A percentile compares a stretch with the other conserved stretches of the same genome.
Conservation (phyloP, 2,113 vertebrate genomes). For the Oenanthe melanoleuca region DNA sequence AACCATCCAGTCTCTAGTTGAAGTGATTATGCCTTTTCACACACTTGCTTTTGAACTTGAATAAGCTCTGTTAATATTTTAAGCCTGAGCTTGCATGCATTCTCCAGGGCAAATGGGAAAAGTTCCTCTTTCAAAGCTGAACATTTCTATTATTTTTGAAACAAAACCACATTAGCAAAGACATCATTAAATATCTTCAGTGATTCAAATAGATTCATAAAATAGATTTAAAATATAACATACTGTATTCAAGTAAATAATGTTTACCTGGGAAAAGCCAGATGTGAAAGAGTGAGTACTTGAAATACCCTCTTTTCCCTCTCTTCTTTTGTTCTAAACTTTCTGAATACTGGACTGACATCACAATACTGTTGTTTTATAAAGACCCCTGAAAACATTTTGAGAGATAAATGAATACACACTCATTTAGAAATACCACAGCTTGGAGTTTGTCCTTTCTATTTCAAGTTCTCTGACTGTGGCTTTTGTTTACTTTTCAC, state of each 20-base stretch:
- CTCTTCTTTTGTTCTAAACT: background rate
- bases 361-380: background rate
- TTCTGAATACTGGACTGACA: background rate
- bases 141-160: background rate
- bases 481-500: background rate
- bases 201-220: background rate
- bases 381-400: rapidly evolving
- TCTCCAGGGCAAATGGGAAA: background rate
- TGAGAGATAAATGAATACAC: background rate
- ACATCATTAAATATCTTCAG: background rate
- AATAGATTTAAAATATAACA: background rate
- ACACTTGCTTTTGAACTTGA: background rate
- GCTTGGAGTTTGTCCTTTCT: background rate
- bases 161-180: background rate
- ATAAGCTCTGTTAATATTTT: background rate
- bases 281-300: background rate
- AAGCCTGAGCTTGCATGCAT: background rate
- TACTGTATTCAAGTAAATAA: background rate
- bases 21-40: background rate
- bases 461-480: background rate
- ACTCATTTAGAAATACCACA: background rate
- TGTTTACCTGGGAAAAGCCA: background rate
- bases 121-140: background rate
- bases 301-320: background rate
- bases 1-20: background rate